A percentile compares a stretch with the other conserved stretches of the same genome.
Evolutionary conservation across 2,797 vertebrate genomes (phyloP).

Genomic region (Sebastes diaconus): DNA sequence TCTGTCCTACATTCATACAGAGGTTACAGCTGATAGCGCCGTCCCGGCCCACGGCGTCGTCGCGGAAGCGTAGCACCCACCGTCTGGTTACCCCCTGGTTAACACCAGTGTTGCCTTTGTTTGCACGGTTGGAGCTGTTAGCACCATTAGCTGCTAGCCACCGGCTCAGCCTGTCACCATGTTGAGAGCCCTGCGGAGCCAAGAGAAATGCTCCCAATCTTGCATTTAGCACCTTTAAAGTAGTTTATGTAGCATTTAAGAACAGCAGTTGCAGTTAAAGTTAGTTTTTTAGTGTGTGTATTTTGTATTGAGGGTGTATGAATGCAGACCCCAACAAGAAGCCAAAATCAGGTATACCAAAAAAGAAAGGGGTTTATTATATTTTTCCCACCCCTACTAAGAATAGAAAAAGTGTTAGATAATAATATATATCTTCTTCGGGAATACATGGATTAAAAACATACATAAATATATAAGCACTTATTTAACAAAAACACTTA

Average conservation of each 20-base stretch:
- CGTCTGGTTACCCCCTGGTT: too few relatives aligned
- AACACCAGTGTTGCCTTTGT: too few relatives aligned
- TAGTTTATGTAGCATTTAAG: too few relatives aligned
- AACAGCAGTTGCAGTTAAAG: neutral
- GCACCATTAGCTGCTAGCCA: neutral
- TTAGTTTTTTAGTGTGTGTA: too few relatives aligned
- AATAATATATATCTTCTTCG: slow-evolving; percentile 65
- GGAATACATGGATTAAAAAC: slow-evolving; percentile 80
- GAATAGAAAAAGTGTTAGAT: slow-evolving; percentile 77
- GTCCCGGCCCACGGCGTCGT: too few relatives aligned
- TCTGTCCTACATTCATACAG: too few relatives aligned
- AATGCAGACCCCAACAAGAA: slow-evolving; percentile 20
- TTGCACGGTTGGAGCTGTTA: neutral
- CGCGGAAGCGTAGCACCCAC: too few relatives aligned
- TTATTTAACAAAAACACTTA: slow-evolving; percentile 60
- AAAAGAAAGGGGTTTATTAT: slow-evolving; percentile 80
- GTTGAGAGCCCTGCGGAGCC: neutral
- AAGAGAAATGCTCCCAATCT: too few relatives aligned
- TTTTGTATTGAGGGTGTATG: neutral
- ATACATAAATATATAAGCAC: slow-evolving; percentile 79
- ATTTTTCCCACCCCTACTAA: slow-evolving; percentile 67
- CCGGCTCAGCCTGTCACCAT: neutral
- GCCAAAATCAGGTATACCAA: slow-evolving; percentile 54
- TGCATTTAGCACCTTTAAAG: neutral
- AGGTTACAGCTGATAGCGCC: too few relatives aligned